Percentiles rank a stretch among this genome's conserved stretches.
Conservation (phyloP, 30 jellyfish, hydroid and myxozoan genomes). For the Catostylus mosaicus region DNA sequence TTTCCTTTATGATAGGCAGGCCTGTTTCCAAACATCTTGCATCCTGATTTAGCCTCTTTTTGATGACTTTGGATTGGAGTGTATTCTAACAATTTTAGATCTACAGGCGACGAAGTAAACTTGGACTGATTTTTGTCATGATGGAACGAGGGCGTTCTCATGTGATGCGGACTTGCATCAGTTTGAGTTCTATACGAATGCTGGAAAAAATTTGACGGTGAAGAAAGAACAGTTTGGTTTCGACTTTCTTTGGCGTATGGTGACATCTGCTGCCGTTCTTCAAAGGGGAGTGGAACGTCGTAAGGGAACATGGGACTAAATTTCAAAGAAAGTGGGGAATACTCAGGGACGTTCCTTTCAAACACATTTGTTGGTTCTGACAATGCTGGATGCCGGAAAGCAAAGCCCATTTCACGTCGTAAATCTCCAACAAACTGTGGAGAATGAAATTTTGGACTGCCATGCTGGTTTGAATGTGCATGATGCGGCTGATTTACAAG, state of each 20-base stretch:
- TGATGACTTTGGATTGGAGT: background rate
- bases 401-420: background rate
- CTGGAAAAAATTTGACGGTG: background rate
- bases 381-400: background rate
- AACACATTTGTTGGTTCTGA: constrained; percentile 6
- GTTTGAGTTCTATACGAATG: background rate
- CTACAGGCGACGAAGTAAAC: constrained; percentile 3
- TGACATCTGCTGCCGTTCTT: constrained; percentile 3
- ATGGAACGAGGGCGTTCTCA: background rate
- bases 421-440: constrained; percentile 43
- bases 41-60: background rate
- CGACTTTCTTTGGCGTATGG: constrained; percentile 28
- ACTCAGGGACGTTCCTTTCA: constrained; percentile 11
- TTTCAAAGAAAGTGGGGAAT: constrained; percentile 29
- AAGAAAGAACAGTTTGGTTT: background rate
- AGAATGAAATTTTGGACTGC: constrained; percentile 38
- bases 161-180: background rate
- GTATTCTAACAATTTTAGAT: background rate
- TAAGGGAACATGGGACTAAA: constrained; percentile 54
- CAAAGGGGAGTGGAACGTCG: constrained; percentile 12
- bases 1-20: background rate
- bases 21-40: background rate
- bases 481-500: constrained; percentile 12
- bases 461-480: constrained; percentile 20
- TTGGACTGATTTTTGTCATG: constrained; percentile 3